These are phyloP conservation scores for Noctua janthina DNA, from an alignment of 2,888 invertebrate genomes.

Conservation along the genomic window DNA sequence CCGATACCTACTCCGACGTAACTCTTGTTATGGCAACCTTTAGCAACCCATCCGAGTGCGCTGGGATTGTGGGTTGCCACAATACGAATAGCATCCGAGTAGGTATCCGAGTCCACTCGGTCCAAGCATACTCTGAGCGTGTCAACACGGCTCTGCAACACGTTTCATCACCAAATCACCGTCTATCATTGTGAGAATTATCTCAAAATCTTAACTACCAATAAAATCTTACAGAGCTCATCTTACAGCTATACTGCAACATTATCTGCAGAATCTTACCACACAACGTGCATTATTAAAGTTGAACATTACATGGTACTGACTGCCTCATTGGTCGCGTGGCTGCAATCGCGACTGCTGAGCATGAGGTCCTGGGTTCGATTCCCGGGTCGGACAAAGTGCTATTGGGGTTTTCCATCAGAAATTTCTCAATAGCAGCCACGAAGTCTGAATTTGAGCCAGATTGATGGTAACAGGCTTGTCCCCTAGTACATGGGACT, in stretches of 20 bases:
- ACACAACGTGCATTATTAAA: constrained; percentile 12
- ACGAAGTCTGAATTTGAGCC: too few relatives aligned
- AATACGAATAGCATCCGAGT: too few relatives aligned
- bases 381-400: not conserved
- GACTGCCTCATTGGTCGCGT: not conserved
- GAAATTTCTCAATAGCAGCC: too few relatives aligned
- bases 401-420: not conserved
- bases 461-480: not conserved
- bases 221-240: not conserved
- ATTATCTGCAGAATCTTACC: not conserved
- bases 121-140: too few relatives aligned
- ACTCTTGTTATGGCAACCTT: too few relatives aligned
- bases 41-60: too few relatives aligned
- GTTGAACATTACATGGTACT: constrained; percentile 5
- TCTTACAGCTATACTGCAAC: not conserved
- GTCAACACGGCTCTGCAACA: too few relatives aligned
- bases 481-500: not conserved
- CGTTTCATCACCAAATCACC: not conserved
- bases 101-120: too few relatives aligned
- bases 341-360: too few relatives aligned
- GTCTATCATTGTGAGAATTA: too few relatives aligned
- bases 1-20: too few relatives aligned
- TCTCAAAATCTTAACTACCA: not conserved
- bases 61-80: too few relatives aligned
- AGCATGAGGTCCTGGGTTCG: not conserved